Percentiles rank a stretch among this genome's conserved stretches.
phyloP scores from a whole-genome alignment of 2,797 vertebrate genomes.

The Coreius guichenoti region DNA sequence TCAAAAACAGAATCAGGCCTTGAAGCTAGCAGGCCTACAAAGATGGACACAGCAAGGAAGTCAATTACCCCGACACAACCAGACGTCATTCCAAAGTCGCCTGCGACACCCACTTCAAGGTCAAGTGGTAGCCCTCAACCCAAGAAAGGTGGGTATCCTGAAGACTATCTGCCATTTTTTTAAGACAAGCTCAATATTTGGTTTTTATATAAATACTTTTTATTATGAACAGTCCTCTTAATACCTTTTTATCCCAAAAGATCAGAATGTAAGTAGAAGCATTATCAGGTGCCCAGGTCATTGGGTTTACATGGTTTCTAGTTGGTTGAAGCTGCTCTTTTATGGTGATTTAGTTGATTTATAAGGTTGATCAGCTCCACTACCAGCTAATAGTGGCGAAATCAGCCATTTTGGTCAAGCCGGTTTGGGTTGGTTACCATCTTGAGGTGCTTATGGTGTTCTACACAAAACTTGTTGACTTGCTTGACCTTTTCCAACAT shows the following conservation, averaged over 20 bases:
- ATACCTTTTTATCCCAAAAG: neutral
- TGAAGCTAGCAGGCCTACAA: slow-evolving; percentile 69
- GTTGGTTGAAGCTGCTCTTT: neutral
- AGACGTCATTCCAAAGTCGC: slow-evolving; percentile 67
- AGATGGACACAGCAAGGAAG: slow-evolving; percentile 41
- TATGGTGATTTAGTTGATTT: neutral
- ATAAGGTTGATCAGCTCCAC: neutral
- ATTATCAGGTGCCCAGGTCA: neutral
- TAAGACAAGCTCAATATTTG: neutral
- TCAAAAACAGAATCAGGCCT: slow-evolving; percentile 42
- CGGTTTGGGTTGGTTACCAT: neutral
- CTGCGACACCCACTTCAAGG: slow-evolving; percentile 65
- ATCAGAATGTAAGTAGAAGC: neutral
- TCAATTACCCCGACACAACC: slow-evolving; percentile 65
- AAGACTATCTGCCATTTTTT: neutral
- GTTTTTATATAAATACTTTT: neutral
- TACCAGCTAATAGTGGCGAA: neutral
- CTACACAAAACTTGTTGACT: neutral
- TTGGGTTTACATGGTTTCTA: neutral
- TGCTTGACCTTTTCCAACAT: neutral
- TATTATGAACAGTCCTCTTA: neutral
- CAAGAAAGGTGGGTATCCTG: slow-evolving; percentile 71
- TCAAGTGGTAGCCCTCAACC: slow-evolving; percentile 58
- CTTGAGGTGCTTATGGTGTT: neutral
- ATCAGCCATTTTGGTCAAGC: neutral